Evolutionary conservation across 2,113 vertebrate genomes (phyloP).

Genomic region (Aptenodytes forsteri): DNA sequence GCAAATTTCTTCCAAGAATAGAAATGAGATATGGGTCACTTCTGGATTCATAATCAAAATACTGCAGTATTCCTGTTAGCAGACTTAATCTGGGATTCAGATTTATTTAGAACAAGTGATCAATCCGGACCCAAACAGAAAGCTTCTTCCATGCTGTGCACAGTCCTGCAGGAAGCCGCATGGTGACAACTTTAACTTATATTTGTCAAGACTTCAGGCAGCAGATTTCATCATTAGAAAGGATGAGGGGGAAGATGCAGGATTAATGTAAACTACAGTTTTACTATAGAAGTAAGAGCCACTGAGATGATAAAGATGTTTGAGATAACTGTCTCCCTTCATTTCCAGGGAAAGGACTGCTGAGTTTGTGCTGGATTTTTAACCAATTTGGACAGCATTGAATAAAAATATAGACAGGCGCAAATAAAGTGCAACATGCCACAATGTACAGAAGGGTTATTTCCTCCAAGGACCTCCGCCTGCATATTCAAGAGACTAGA

Average conservation of each 20-base stretch:
- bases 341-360: neutral
- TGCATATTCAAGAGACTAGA: neutral
- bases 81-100: constrained; percentile 38
- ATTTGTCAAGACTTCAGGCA: neutral
- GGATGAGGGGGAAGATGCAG: neutral
- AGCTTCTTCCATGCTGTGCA: neutral
- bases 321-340: neutral
- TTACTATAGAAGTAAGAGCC: neutral
- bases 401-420: neutral
- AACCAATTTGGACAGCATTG: neutral
- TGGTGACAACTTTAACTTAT: neutral
- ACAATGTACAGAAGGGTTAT: neutral
- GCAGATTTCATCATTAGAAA: neutral
- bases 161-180: neutral
- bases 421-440: neutral
- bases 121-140: neutral
- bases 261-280: neutral
- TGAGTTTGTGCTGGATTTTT: neutral
- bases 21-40: constrained; percentile 38
- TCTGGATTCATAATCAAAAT: constrained; percentile 57
- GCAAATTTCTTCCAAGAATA: constrained; percentile 46
- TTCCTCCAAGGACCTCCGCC: neutral
- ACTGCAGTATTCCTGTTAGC: neutral
- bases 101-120: constrained; percentile 37
- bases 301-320: neutral